Base-by-base conservation (phyloP, 2,888 invertebrate genomes). In the Lepidonotus clava region DNA sequence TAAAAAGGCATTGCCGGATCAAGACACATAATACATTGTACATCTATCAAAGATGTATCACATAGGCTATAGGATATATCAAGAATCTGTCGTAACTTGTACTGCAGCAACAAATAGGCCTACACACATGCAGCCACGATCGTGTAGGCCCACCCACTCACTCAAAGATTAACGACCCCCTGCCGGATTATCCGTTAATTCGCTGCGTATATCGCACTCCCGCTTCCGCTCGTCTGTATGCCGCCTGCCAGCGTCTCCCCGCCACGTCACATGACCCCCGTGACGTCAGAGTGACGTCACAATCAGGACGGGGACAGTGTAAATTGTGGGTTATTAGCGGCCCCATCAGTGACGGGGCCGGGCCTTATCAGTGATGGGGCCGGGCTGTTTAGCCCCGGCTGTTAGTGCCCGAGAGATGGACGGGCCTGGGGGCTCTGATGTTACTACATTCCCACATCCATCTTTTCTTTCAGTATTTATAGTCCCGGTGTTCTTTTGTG, bases 261-360 rank as follows among this genome's bases (percentile, higher is more conserved):
- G n/a, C n/a, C 38, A 38, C 71, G 71, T 34, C 71, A 34, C 36
- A 2, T 71, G 71, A 71, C 71, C 71, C 38, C 71, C n/a, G 21
- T 36, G 71, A 71, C 71, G 71, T 71, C 71, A 71, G 36, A n/a
- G 36, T 71, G 71, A 71, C 71, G 71, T 71, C 71, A 71, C 38
- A 71, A 71, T 34, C 36, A 71, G 38, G 36, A n/a, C 36, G 34
- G 21, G 38, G 34, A 36, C 36, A 34, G 36, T 38, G 71, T 71
- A 71, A 38, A 71, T 71, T 71, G 71, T 38, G n/a, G 34, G 36
- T 14, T 71, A 71, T 71, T 71, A 71, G 71, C 71, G 71, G 8
- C 11, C 36, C 38, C 71, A 71, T 71, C 71, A 71, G 71, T 21
- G 36, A 11, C 14, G 34, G 34, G 71, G n/a, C n/a, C n/a, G n/a